Evolutionary conservation across 2,113 vertebrate species (phyloP).

Genomic region (Neoarius graeffei): DNA sequence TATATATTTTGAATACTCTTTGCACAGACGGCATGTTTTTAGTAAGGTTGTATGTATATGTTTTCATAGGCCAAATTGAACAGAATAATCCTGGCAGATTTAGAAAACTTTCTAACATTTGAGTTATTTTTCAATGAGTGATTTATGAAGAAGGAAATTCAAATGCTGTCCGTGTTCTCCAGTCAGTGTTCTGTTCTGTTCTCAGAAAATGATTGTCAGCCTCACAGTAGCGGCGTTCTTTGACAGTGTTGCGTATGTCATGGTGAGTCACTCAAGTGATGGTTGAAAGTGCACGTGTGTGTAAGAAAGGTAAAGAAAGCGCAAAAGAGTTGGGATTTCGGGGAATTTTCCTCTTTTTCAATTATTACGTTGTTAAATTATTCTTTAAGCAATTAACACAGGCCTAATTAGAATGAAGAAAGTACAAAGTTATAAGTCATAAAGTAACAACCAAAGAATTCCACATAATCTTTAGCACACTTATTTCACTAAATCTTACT

Average conservation of each 20-base stretch:
- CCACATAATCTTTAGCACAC: not conserved
- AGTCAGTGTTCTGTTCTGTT: slow-evolving; percentile 8
- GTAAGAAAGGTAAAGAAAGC: not conserved
- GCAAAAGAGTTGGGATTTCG: not conserved
- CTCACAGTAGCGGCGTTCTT: slow-evolving; percentile 79
- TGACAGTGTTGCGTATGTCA: slow-evolving; percentile 79
- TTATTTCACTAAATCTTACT: not conserved
- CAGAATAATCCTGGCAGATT: not conserved
- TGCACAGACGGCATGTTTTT: not conserved
- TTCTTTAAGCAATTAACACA: not conserved
- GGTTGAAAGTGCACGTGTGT: not conserved
- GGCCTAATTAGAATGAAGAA: not conserved
- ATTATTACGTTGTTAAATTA: not conserved
- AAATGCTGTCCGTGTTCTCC: not conserved
- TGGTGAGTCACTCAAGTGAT: slow-evolving; percentile 70
- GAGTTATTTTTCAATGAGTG: not conserved
- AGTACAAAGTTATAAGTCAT: not conserved
- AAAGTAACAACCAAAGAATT: not conserved
- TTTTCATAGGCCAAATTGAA: not conserved
- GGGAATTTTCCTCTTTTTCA: too few relatives aligned
- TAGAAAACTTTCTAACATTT: not conserved
- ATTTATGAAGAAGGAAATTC: not conserved
- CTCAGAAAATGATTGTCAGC: slow-evolving; percentile 80
- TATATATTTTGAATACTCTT: not conserved
- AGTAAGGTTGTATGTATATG: not conserved